Conservation (phyloP, 2,797 vertebrate genomes). For the Coregonus suidteri region DNA sequence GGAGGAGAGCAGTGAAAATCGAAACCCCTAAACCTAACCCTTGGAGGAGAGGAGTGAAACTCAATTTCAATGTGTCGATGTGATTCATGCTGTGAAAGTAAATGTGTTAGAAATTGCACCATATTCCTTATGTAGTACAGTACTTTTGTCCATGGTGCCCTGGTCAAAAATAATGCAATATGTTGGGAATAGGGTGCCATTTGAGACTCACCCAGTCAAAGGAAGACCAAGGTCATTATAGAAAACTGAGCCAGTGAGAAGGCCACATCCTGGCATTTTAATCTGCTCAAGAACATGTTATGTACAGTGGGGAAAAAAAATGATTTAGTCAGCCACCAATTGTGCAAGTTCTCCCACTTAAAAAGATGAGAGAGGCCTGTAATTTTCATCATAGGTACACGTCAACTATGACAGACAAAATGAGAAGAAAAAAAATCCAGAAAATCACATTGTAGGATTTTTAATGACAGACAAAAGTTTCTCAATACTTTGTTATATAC, state of each 20-base stretch:
- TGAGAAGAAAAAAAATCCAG: too few relatives aligned
- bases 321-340: too few relatives aligned
- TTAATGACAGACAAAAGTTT: too few relatives aligned
- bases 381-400: too few relatives aligned
- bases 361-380: too few relatives aligned
- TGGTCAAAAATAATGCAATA: background rate
- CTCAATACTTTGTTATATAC: too few relatives aligned
- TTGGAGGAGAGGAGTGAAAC: background rate
- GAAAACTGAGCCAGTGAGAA: slow-evolving; percentile 12
- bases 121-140: background rate
- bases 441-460: too few relatives aligned
- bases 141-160: background rate
- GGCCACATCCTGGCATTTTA: slow-evolving; percentile 24
- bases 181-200: background rate
- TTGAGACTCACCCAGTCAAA: background rate
- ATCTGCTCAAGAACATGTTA: slow-evolving; percentile 24
- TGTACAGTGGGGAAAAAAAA: too few relatives aligned
- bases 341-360: too few relatives aligned
- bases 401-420: too few relatives aligned
- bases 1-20: too few relatives aligned
- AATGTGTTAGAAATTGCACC: slow-evolving; percentile 12
- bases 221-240: slow-evolving; percentile 4
- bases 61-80: slow-evolving; percentile 21
- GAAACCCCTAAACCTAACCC: too few relatives aligned
- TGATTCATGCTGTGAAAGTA: background rate